These are phyloP conservation scores for Dunckerocampus dactyliophorus DNA, from an alignment of 2,113 vertebrate genomes.

Conservation along the genomic window DNA sequence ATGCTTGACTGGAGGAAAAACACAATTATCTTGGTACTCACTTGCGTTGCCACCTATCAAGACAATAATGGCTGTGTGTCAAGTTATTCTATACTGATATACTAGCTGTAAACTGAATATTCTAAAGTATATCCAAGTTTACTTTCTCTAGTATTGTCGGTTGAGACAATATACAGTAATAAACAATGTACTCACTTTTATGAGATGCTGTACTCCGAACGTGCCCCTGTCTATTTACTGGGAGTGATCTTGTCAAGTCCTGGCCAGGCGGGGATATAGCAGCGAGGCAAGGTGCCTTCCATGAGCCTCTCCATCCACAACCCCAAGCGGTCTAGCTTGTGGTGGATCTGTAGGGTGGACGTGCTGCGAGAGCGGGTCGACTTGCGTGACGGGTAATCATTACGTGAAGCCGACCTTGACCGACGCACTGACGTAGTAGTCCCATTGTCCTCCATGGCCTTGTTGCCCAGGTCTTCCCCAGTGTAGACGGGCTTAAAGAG, in stretches of 20 bases:
- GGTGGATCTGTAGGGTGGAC: constrained; percentile 81
- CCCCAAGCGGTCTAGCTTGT: constrained; percentile 88
- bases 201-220: constrained; percentile 1
- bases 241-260: constrained; percentile 79
- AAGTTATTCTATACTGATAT: too few relatives aligned
- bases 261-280: constrained; percentile 91
- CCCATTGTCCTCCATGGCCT: constrained; percentile 63
- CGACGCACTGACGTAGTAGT: constrained; percentile 30
- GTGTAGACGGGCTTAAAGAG: constrained; percentile 90
- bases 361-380: constrained; percentile 67
- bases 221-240: constrained; percentile 50
- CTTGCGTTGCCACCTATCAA: too few relatives aligned
- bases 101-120: too few relatives aligned
- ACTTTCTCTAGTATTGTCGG: too few relatives aligned
- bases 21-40: too few relatives aligned
- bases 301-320: constrained; percentile 95
- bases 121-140: too few relatives aligned
- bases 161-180: neutral
- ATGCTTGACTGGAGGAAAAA: too few relatives aligned
- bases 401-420: constrained; percentile 55
- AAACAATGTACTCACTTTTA: neutral
- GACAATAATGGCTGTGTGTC: too few relatives aligned
- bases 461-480: constrained; percentile 75
- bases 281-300: constrained; percentile 91
- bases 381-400: constrained; percentile 58